Conservation (phyloP, 2,888 invertebrate species). For the Oscheius sp. region DNA sequence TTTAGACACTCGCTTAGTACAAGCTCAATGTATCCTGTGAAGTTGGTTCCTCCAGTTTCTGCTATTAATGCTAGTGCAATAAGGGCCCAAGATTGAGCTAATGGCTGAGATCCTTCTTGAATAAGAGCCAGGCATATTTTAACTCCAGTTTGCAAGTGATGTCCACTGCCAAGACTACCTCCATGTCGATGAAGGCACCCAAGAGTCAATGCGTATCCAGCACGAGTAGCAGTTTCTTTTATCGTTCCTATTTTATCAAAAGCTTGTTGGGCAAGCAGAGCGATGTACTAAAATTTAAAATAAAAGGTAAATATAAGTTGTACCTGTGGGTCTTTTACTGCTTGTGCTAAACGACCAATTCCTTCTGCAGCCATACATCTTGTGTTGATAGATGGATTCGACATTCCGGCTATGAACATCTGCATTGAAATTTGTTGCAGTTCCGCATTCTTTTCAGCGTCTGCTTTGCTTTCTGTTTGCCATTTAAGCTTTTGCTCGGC, state of each 20-base stretch:
- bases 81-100: conserved; percentile 87
- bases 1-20: conserved; percentile 89
- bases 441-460: too few species aligned
- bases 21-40: conserved; percentile 84
- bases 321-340: conserved; percentile 80
- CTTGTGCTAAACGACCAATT: conserved; percentile 89
- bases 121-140: conserved; percentile 91
- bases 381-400: conserved; percentile 77
- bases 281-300: conserved; percentile 77
- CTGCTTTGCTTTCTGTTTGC: conserved; percentile 61
- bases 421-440: conserved; percentile 39
- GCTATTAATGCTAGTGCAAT: conserved; percentile 93
- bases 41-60: conserved; percentile 89
- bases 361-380: conserved; percentile 95
- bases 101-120: neutral
- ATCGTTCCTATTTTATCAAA: conserved; percentile 78
- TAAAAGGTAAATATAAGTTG: neutral
- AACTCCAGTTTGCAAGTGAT: conserved; percentile 90
- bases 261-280: conserved; percentile 86
- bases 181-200: conserved; percentile 84
- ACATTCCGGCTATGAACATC: conserved; percentile 72
- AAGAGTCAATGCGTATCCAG: conserved; percentile 87
- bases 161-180: conserved; percentile 91
- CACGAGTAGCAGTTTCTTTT: conserved; percentile 75
- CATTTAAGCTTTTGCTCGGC: conserved; percentile 49